These are phyloP conservation scores for Platyrinchus mystaceus DNA, from an alignment of 2,797 vertebrate species.

Conservation along the genomic window DNA sequence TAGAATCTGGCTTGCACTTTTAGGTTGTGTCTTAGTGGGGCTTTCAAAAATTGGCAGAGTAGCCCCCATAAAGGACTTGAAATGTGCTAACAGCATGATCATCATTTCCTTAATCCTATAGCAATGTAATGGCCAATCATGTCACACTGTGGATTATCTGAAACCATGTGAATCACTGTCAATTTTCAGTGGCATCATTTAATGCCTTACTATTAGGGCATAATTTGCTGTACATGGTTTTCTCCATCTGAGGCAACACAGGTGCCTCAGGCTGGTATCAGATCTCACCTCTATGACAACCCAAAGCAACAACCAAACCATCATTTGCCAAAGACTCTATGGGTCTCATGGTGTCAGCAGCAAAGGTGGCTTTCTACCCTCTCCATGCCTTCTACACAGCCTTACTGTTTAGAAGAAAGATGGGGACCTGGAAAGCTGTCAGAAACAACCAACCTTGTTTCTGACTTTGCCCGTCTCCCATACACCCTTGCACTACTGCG, in stretches of 20 bases:
- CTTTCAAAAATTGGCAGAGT: not conserved
- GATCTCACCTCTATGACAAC: not conserved
- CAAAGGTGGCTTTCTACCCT: not conserved
- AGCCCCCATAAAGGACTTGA: not conserved
- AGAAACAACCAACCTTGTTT: not conserved
- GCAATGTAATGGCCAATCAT: not conserved
- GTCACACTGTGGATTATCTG: fast-evolving
- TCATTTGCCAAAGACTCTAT: not conserved
- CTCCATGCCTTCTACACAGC: not conserved
- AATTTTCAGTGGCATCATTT: not conserved
- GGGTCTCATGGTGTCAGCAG: not conserved
- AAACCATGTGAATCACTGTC: not conserved
- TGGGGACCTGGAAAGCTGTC: not conserved
- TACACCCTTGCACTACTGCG: fast-evolving
- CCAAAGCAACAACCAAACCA: not conserved
- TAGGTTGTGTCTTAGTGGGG: not conserved
- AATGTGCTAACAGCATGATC: not conserved
- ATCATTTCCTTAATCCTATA: not conserved
- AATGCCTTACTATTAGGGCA: not conserved
- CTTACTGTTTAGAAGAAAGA: not conserved
- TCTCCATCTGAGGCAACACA: fast-evolving
- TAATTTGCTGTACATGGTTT: not conserved
- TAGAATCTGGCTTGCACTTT: not conserved
- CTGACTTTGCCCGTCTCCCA: not conserved
- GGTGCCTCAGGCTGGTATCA: not conserved